Percentiles rank a stretch among this genome's conserved stretches.
These are phyloP conservation scores for Ia io DNA, from an alignment of 2,113 vertebrate genomes.

Conservation along the genomic window DNA sequence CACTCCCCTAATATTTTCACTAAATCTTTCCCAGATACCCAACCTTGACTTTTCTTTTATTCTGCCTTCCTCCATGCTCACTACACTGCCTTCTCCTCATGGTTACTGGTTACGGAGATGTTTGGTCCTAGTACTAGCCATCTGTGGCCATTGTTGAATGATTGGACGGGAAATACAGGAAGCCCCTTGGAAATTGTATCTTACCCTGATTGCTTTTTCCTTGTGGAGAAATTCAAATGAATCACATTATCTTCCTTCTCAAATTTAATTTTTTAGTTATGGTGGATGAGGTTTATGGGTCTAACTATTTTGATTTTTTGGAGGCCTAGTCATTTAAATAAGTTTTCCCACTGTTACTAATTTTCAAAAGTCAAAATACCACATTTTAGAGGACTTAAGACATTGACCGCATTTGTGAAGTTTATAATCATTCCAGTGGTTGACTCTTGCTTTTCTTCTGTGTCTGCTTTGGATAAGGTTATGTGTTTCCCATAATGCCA, in stretches of 20 bases:
- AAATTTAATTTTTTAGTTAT: background rate
- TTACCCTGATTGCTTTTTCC: background rate
- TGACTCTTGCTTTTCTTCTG: conserved; percentile 34
- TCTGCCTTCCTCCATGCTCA: background rate
- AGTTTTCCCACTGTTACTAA: background rate
- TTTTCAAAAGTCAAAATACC: conserved; percentile 27
- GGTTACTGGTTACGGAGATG: background rate
- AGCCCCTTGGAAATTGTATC: background rate
- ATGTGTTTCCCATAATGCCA: background rate
- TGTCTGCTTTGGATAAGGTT: background rate
- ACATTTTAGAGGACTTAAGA: conserved; percentile 7
- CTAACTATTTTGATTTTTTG: background rate
- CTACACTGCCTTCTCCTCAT: too few relatives aligned
- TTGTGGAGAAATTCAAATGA: background rate
- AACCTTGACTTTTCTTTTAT: background rate
- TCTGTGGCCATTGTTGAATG: background rate
- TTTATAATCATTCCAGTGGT: background rate
- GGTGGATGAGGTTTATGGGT: background rate
- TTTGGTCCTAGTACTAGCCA: background rate
- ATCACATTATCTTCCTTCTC: conserved; percentile 19
- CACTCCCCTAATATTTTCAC: background rate
- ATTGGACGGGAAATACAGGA: background rate
- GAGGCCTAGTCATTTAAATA: background rate
- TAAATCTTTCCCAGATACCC: background rate
- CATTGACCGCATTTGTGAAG: background rate